These are phyloP conservation scores for Tiaroga cobitis DNA, from an alignment of 2,797 vertebrate genomes.

Conservation along the genomic window DNA sequence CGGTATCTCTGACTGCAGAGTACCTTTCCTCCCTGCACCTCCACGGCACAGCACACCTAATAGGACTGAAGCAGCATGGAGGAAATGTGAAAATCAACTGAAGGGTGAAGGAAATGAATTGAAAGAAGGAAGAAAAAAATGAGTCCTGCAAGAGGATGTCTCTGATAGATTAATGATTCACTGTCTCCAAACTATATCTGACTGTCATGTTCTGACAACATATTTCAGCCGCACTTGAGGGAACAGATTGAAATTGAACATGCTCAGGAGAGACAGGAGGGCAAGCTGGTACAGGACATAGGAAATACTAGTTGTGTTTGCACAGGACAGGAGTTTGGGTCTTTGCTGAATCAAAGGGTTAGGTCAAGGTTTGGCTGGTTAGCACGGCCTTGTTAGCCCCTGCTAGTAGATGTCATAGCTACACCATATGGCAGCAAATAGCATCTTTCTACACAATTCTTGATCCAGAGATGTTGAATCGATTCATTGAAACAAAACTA, in stretches of 20 bases:
- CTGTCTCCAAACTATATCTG: constrained; percentile 47
- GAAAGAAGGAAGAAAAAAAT: constrained; percentile 30
- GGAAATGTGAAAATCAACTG: constrained; percentile 52
- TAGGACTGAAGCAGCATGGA: constrained; percentile 39
- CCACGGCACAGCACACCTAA: constrained; percentile 39
- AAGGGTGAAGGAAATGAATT: constrained; percentile 55
- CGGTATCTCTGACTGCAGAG: constrained; percentile 39
- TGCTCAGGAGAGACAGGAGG: constrained; percentile 13
- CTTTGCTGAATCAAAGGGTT: not conserved
- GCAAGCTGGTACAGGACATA: constrained; percentile 8
- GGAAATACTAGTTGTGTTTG: not conserved
- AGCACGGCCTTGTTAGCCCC: not conserved
- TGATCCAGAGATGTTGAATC: not conserved
- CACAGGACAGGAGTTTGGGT: constrained; percentile 1
- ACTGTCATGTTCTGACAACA: constrained; percentile 43
- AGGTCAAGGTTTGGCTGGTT: constrained; percentile 19
- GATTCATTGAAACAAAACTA: not conserved
- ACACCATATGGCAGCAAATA: not conserved
- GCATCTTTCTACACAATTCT: not conserved
- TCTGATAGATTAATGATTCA: constrained; percentile 43
- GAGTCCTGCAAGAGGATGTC: constrained; percentile 32
- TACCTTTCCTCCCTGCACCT: constrained; percentile 4
- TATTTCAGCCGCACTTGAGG: constrained; percentile 29
- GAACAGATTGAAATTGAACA: constrained; percentile 41
- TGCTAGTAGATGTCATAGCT: not conserved